These are phyloP conservation scores for Sebastes itinus DNA, from an alignment of 2,797 vertebrate genomes.

Conservation along the genomic window DNA sequence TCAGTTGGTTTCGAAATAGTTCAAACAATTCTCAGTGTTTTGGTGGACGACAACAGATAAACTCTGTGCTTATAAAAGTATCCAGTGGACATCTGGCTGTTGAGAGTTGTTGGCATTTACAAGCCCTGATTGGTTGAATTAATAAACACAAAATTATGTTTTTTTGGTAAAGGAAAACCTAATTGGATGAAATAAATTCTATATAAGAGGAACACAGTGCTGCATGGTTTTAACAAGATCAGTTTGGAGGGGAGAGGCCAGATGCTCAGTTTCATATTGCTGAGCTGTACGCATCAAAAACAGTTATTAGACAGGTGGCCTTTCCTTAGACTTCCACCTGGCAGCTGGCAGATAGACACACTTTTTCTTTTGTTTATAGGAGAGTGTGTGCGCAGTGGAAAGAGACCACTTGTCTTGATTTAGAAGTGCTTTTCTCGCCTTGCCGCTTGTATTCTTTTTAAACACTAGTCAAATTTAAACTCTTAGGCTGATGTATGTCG, in stretches of 20 bases:
- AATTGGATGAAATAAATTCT: conserved; percentile 29
- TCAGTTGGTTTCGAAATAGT: neutral
- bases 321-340: conserved; percentile 68
- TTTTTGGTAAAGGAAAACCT: neutral
- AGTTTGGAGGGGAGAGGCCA: conserved; percentile 52
- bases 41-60: neutral
- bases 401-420: conserved; percentile 68
- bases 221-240: conserved; percentile 57
- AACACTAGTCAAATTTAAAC: conserved; percentile 64
- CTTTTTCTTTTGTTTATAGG: conserved; percentile 45
- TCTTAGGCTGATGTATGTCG: conserved; percentile 42
- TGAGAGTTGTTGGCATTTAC: neutral
- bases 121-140: conserved; percentile 21
- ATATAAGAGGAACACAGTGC: conserved; percentile 31
- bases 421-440: conserved; percentile 48
- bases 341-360: conserved; percentile 66
- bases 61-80: neutral
- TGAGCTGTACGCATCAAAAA: conserved; percentile 56
- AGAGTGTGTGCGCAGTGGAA: conserved; percentile 36
- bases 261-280: conserved; percentile 63
- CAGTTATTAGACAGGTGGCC: conserved; percentile 74
- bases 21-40: neutral
- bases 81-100: conserved; percentile 20
- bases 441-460: conserved; percentile 49
- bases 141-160: conserved; percentile 6